phyloP scores from a whole-genome alignment of 2,113 vertebrate genomes.

The Lamprotornis superbus region DNA sequence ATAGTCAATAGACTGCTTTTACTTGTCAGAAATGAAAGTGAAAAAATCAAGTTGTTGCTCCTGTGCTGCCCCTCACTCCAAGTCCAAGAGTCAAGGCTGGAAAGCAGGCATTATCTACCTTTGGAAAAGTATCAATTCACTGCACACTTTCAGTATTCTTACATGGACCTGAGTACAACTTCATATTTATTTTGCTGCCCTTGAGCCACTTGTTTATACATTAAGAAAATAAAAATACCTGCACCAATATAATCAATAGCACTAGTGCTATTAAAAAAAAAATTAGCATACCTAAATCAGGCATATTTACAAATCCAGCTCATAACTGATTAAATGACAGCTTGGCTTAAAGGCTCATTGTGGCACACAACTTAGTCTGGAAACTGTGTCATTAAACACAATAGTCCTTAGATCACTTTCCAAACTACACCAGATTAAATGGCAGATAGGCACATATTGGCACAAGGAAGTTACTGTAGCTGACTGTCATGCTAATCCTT shows the following conservation, averaged over 20 bases:
- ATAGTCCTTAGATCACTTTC: not conserved
- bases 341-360: not conserved
- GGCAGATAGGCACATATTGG: not conserved
- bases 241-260: not conserved
- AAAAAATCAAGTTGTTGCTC: not conserved
- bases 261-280: not conserved
- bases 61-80: not conserved
- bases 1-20: not conserved
- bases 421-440: not conserved
- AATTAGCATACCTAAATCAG: not conserved
- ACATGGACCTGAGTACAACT: not conserved
- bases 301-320: not conserved
- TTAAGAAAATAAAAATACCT: not conserved
- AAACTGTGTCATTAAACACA: not conserved
- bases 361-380: not conserved
- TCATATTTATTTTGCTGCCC: not conserved
- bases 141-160: not conserved
- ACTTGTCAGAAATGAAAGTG: not conserved
- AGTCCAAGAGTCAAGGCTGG: not conserved
- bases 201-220: not conserved
- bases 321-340: accelerated
- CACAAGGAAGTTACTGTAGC: not conserved
- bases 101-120: not conserved
- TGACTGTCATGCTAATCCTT: not conserved
- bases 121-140: not conserved